Percentiles rank a stretch among this genome's conserved stretches.
Evolutionary conservation across 23 tunicate genomes (phyloP).

Genomic region (Clavelina lepadiformis): DNA sequence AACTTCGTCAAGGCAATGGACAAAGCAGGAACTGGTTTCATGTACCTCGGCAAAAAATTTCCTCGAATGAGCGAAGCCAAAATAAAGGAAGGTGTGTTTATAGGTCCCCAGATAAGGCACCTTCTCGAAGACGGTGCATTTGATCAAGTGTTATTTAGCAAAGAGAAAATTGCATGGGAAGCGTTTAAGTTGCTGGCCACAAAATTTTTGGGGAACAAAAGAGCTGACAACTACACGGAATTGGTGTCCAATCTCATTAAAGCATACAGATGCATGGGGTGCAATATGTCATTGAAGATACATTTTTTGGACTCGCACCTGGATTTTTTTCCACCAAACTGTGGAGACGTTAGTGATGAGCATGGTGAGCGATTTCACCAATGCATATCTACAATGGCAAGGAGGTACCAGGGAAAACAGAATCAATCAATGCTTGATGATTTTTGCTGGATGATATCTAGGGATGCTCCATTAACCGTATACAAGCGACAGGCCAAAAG

Average conservation of each 20-base stretch:
- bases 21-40: constrained; percentile 26
- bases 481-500: constrained; percentile 39
- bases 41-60: constrained; percentile 21
- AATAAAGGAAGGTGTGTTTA: constrained; percentile 38
- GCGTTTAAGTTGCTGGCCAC: constrained; percentile 29
- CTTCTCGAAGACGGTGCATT: constrained; percentile 26
- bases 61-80: constrained; percentile 15
- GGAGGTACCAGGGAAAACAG: constrained; percentile 29
- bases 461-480: constrained; percentile 18
- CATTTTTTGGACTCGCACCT: constrained; percentile 44
- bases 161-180: constrained; percentile 30
- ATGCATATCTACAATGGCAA: constrained; percentile 19
- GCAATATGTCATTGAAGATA: constrained; percentile 34
- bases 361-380: constrained; percentile 33
- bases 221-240: constrained; percentile 1
- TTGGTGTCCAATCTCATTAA: constrained; percentile 28
- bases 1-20: constrained; percentile 37
- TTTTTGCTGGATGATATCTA: constrained; percentile 22
- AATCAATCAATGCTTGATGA: constrained; percentile 30
- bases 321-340: constrained; percentile 31
- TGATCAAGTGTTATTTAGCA: constrained; percentile 6
- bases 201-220: constrained; percentile 18
- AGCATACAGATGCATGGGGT: constrained; percentile 30
- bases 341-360: constrained; percentile 32
- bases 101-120: constrained; percentile 41